Conservation (phyloP, 2,888 invertebrate species). For the Hylaea fasciaria region DNA sequence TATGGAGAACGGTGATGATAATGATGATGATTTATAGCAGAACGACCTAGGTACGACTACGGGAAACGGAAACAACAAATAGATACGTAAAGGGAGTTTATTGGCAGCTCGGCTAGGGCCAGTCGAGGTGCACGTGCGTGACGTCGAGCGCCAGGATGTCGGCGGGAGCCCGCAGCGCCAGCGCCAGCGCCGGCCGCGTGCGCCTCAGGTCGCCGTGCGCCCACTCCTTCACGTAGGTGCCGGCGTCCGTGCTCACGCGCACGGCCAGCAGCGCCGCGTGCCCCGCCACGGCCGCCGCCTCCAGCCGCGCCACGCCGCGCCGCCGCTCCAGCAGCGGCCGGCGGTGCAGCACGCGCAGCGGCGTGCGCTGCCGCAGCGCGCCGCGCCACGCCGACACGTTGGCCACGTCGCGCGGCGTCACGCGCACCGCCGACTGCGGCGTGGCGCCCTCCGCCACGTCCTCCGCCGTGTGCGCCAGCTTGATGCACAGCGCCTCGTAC, state of each 20-base stretch:
- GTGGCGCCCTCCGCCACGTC: conserved; percentile 34
- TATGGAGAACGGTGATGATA: no score
- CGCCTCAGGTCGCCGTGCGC: conserved; percentile 98
- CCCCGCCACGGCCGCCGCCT: conserved; percentile 82
- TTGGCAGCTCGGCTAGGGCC: conserved; percentile 88
- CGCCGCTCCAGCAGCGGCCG: conserved; percentile 89
- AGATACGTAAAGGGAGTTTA: no score
- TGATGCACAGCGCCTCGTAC: conserved; percentile 92
- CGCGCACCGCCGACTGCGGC: conserved; percentile 3
- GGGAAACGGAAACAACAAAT: neutral
- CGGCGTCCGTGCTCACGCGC: conserved; percentile 92
- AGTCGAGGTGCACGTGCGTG: conserved; percentile 88
- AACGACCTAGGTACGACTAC: no score
- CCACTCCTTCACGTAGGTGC: conserved; percentile 99
- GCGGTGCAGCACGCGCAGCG: conserved; percentile 94
- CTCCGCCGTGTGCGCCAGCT: conserved; percentile 65
- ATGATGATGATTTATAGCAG: no score
- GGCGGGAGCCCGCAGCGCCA: conserved; percentile 87
- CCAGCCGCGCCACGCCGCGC: conserved; percentile 86
- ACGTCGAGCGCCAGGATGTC: conserved; percentile 98
- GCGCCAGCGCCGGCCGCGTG: conserved; percentile 90
- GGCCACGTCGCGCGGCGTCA: conserved; percentile 5
- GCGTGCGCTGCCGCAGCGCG: conserved; percentile 92
- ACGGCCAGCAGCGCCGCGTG: conserved; percentile 86
- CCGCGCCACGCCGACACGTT: conserved; percentile 48